Evolutionary conservation across 1,140 invertebrate genomes (phyloP), one percentile per base, ranked within the genome.

Genomic region (Triops longicaudatus): DNA sequence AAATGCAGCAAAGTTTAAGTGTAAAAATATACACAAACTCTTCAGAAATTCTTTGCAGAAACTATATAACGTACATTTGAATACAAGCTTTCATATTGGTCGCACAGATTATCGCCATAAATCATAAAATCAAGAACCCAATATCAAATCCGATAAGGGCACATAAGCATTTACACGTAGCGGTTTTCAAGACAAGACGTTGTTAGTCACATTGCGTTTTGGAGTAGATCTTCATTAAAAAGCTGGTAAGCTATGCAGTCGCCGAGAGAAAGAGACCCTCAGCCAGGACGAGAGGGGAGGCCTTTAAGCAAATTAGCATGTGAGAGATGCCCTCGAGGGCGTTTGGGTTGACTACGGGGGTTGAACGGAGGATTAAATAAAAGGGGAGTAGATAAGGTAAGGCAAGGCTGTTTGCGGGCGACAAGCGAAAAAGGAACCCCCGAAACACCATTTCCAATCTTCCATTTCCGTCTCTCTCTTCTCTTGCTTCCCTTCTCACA

Each of bases 271-370:
- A 22, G 0, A 22, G 10, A 37, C 31, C 31, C 31, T 37, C 31
- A 37, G 31, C 31, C 31, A 37, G 1, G 10, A 22, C 50, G 22
- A n/a, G 22, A 22, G 14, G 0, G 50, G 50, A 22, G 50, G n/a
- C n/a, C 50, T 63, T 63, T 63, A 63, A 63, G 50, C 50, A 63
- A 63, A 63, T 63, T 63, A 63, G 50, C 50, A 63, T 63, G 50
- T 1, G 22, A 63, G 50, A 10, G 50, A 63, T 22, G 2, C 17
- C 50, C 50, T 63, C 17, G 10, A 63, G 50, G 50, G 50, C 50
- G n/a, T 6, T 63, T 17, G 50, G 50, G 50, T 17, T 7, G 31
- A 4, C 31, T 63, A 12, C 50, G 22, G 2, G 2, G 44, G 44
- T 14, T 63, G 44, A 63, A 63, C 22, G 50, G n/a, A 22, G 50